phyloP scores from a whole-genome alignment of 2,113 vertebrate species.

The Nothobranchius kuhntae region DNA sequence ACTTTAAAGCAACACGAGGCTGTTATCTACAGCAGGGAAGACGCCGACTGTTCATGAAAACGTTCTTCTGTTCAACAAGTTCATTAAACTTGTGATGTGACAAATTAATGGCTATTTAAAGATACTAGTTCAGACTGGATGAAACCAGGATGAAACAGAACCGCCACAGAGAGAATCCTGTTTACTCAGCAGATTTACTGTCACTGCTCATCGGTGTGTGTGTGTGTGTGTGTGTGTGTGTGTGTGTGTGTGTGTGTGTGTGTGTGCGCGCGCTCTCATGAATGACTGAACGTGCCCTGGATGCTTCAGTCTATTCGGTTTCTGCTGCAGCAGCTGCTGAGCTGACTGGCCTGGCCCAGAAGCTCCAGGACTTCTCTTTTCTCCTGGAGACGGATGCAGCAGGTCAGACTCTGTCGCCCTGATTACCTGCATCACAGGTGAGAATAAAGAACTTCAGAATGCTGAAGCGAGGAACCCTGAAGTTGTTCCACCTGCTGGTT shows the following conservation, averaged over 20 bases:
- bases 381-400: constrained; percentile 66
- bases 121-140: too few relatives aligned
- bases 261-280: constrained; percentile 16
- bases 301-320: constrained; percentile 57
- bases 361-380: constrained; percentile 61
- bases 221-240: constrained; percentile 18
- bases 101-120: too few relatives aligned
- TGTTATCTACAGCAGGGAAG: too few relatives aligned
- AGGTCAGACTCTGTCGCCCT: constrained; percentile 48
- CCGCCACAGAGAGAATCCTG: constrained; percentile 67
- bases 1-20: too few relatives aligned
- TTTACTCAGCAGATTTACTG: constrained; percentile 79
- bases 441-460: constrained; percentile 45
- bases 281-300: constrained; percentile 67
- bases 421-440: constrained; percentile 31
- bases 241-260: constrained; percentile 8
- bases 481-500: constrained; percentile 58
- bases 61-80: too few relatives aligned
- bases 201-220: constrained; percentile 57
- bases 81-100: too few relatives aligned
- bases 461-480: constrained; percentile 32
- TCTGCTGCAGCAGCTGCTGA: constrained; percentile 13
- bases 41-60: too few relatives aligned
- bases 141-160: too few relatives aligned
- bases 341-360: constrained; percentile 31